A percentile compares a stretch with the other conserved stretches of the same genome.
Conservation (phyloP, 2,113 vertebrate genomes). For the Halcyon senegalensis region DNA sequence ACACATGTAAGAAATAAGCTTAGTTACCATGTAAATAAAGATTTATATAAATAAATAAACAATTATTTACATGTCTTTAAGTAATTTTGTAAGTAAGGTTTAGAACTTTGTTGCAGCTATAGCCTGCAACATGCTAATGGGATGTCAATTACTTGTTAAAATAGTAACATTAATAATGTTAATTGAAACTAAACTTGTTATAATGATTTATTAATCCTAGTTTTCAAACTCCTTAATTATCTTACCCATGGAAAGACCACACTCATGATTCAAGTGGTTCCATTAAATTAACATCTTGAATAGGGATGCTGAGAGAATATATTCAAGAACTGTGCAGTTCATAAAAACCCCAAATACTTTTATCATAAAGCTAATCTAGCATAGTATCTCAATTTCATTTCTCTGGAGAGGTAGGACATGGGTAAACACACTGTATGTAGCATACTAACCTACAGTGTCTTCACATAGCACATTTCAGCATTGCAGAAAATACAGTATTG, state of each 20-base stretch:
- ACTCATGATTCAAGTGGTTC: conserved; percentile 43
- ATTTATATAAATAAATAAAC: not conserved
- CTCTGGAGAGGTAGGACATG: not conserved
- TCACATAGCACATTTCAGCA: not conserved
- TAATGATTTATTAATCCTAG: conserved; percentile 72
- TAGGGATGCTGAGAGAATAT: not conserved
- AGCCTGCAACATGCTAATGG: conserved; percentile 62
- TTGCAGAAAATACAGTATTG: not conserved
- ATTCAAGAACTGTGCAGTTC: not conserved
- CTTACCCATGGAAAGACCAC: conserved; percentile 12
- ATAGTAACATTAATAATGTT: conserved; percentile 64
- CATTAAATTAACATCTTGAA: conserved; percentile 31
- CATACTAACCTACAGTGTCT: not conserved
- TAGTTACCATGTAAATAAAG: conserved; percentile 32
- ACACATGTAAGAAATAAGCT: not conserved
- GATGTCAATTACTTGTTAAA: conserved; percentile 65
- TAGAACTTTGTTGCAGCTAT: conserved; percentile 52
- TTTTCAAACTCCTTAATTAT: conserved; percentile 74
- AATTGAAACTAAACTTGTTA: conserved; percentile 71
- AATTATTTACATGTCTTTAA: conserved; percentile 3
- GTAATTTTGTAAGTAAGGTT: conserved; percentile 20
- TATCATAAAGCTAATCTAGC: not conserved
- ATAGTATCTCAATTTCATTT: not conserved
- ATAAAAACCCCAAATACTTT: not conserved
- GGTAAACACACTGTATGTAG: not conserved